A percentile compares a stretch with the other conserved stretches of the same genome.
phyloP scores from a whole-genome alignment of 2,888 invertebrate genomes.

The Kuschelorhynchus macadamiae region DNA sequence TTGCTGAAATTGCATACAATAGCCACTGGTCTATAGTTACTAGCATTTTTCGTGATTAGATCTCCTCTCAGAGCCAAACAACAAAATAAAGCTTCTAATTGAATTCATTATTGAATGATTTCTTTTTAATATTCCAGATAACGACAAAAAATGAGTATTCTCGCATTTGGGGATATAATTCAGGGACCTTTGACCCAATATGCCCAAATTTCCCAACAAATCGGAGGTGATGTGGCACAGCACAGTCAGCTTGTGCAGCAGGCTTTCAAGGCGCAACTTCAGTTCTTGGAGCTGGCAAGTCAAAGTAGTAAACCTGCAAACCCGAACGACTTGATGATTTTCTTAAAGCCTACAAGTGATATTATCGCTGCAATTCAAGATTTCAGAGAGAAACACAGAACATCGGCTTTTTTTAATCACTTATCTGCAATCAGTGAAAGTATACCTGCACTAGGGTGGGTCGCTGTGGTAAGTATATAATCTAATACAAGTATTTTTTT shows the following conservation, averaged over 20 bases:
- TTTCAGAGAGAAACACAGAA: constrained; percentile 90
- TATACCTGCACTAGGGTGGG: constrained; percentile 96
- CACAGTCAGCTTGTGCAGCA: constrained; percentile 85
- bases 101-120: no score
- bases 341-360: constrained; percentile 86
- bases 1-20: no score
- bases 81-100: no score
- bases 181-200: constrained; percentile 83
- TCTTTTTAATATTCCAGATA: constrained; percentile 12
- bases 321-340: constrained; percentile 79
- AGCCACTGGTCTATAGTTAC: no score
- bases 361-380: constrained; percentile 87
- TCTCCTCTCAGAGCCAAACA: no score
- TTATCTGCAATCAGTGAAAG: constrained; percentile 96
- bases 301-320: constrained; percentile 82
- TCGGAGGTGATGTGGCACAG: constrained; percentile 87
- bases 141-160: constrained; percentile 77
- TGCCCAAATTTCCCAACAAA: constrained; percentile 80
- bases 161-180: constrained; percentile 81
- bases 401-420: constrained; percentile 93
- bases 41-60: no score
- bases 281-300: constrained; percentile 85
- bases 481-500: no score
- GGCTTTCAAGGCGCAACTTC: constrained; percentile 87
- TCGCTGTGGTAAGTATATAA: constrained; percentile 82